Conservation (phyloP, 2,797 vertebrate genomes). For the Acanthurus leucopareius region DNA sequence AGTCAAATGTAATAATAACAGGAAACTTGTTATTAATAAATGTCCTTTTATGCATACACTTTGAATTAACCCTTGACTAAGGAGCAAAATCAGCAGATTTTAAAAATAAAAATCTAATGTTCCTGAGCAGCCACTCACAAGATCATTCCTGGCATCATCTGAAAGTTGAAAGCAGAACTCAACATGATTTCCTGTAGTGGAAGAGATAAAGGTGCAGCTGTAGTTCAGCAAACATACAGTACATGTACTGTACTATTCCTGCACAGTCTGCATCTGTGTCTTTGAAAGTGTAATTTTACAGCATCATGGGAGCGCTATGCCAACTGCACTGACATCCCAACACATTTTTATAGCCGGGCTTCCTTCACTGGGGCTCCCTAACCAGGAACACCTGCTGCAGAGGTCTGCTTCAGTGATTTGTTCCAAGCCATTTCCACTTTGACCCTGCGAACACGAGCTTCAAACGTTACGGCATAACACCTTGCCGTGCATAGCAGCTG, state of each 20-base stretch:
- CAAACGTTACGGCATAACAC: conserved; percentile 74
- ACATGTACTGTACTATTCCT: too few relatives aligned
- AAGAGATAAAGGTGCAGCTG: too few relatives aligned
- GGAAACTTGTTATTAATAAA: background rate
- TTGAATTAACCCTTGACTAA: too few relatives aligned
- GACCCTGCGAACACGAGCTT: conserved; percentile 79
- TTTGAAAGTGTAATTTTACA: conserved; percentile 33
- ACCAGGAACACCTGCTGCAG: conserved; percentile 81
- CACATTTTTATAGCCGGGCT: conserved; percentile 55
- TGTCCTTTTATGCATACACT: too few relatives aligned
- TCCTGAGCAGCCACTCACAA: background rate
- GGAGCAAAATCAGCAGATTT: background rate
- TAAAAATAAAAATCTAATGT: background rate
- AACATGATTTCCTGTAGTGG: background rate
- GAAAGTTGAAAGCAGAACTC: background rate
- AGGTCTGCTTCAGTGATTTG: conserved; percentile 71
- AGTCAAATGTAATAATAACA: background rate
- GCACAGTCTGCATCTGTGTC: conserved; percentile 25
- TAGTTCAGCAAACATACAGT: too few relatives aligned
- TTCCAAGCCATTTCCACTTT: conserved; percentile 79
- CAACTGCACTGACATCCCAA: conserved; percentile 51
- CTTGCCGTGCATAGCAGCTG: conserved; percentile 69
- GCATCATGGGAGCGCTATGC: conserved; percentile 38
- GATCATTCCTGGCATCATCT: conserved; percentile 3
- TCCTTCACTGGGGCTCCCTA: conserved; percentile 68